Evolutionary conservation across 2,797 vertebrate genomes (phyloP), one percentile per base, ranked within the genome.

Genomic region (Danionella dracula): DNA sequence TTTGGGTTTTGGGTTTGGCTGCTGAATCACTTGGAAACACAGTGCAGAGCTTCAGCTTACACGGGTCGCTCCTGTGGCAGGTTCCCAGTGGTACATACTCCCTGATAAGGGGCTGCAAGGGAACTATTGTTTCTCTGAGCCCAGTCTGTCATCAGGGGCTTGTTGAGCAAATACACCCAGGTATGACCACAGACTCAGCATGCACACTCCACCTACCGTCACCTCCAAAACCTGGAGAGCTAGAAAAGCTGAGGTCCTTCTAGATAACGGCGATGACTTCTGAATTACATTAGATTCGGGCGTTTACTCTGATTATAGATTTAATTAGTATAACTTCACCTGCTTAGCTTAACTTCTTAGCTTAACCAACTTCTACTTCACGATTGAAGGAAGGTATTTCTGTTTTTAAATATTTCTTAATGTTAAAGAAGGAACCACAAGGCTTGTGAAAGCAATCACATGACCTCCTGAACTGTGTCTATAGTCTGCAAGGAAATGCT

Each of bases 71-170:
- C 55, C 63, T 54, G 63, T 40, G 35, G 61, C 66, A 17, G 55
- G 59, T 72, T 75, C 72, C 69, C 69, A 76, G 73, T 62, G 67
- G 61, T 62, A 67, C 68, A 72, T 68, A 54, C 67, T 54, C 58
- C 7, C 48, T 54, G 34, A 72, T 64, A 65, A 61, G 67, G 68
- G 73, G 72, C 65, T 76, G 73, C 75, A 79, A 77, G 73, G 74
- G 64, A 59, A 61, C 32, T 68, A 76, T 82, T 82, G 78, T 79
- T 79, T 57, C 37, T 6, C 31, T 68, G 76, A 74, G 76, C 60
- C 76, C 57, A 66, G 58, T 81, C 76, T 81, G 76, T 82, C 79
- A 81, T 79, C 76, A 8, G 69, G 64, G 76, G 74, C 73, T 77
- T 74, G 75, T 75, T 67, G 71, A 77, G 76, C 70, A 78, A 81